phyloP scores from a whole-genome alignment of 2,888 invertebrate genomes.

The Eilema griseolum region DNA sequence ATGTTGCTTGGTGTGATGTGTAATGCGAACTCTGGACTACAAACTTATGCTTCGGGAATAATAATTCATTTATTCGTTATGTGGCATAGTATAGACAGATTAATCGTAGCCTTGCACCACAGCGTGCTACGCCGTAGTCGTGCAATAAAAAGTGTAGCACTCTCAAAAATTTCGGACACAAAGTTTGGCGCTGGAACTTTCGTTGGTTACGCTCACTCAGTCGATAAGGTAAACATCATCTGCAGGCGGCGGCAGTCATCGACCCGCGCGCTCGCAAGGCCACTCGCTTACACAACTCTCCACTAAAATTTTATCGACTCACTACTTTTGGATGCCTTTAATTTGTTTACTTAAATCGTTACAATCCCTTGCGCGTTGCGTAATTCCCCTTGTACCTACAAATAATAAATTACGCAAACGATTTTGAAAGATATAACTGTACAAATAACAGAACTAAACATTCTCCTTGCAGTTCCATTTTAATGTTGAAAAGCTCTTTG shows the following conservation, averaged over 20 bases:
- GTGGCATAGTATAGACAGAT: conserved; percentile 11
- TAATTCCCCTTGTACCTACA: conserved; percentile 19
- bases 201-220: conserved; percentile 73
- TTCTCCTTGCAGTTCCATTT: conserved; percentile 50
- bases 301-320: conserved; percentile 69
- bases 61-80: not conserved
- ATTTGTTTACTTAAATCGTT: conserved; percentile 42
- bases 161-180: conserved; percentile 60
- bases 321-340: conserved; percentile 49
- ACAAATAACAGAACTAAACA: conserved; percentile 56
- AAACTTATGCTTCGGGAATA: not conserved
- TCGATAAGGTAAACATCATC: conserved; percentile 82
- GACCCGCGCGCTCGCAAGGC: conserved; percentile 79
- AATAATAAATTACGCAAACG: conserved; percentile 52
- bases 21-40: not conserved
- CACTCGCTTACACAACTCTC: conserved; percentile 80
- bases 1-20: not conserved
- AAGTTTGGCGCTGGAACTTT: conserved; percentile 68
- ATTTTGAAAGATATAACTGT: conserved; percentile 54
- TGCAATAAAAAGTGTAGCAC: conserved; percentile 57
- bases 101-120: conserved; percentile 39
- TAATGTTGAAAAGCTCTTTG: conserved; percentile 75
- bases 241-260: conserved; percentile 72
- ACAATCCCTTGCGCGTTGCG: conserved; percentile 27
- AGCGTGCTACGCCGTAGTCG: conserved; percentile 60